These are phyloP conservation scores for Drosophila tsacasi DNA, from an alignment of 1,140 invertebrate genomes.

Conservation along the genomic window DNA sequence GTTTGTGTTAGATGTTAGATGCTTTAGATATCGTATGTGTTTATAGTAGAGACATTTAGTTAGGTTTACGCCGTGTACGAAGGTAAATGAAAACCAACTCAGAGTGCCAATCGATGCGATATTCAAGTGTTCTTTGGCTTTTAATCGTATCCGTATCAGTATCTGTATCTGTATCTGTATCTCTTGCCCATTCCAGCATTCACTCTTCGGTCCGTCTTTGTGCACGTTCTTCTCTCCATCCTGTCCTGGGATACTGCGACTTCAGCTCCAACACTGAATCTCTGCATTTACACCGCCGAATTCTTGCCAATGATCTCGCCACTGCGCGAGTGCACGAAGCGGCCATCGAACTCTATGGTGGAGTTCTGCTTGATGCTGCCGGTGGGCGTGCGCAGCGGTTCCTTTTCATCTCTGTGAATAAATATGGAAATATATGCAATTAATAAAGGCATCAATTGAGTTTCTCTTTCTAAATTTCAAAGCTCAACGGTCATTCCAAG, in stretches of 20 bases:
- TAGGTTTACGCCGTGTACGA: slow-evolving; percentile 46
- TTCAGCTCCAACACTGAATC: neutral
- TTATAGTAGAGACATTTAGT: slow-evolving; percentile 64
- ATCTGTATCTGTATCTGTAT: slow-evolving; percentile 2
- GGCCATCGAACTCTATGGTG: slow-evolving; percentile 92
- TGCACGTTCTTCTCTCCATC: slow-evolving; percentile 14
- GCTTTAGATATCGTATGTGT: slow-evolving; percentile 43
- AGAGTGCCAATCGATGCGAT: slow-evolving; percentile 54
- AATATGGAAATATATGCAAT: neutral
- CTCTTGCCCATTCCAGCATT: neutral
- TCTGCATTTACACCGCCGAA: slow-evolving; percentile 90
- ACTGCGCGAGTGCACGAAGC: slow-evolving; percentile 91
- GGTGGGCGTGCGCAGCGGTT: slow-evolving; percentile 90
- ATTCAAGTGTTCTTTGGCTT: slow-evolving; percentile 61
- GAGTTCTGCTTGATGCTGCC: slow-evolving; percentile 90
- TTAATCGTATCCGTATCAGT: slow-evolving; percentile 15
- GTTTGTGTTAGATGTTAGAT: slow-evolving; percentile 37
- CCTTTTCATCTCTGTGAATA: slow-evolving; percentile 90
- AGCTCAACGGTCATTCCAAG: slow-evolving; percentile 4
- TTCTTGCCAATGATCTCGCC: slow-evolving; percentile 93
- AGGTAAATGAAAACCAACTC: slow-evolving; percentile 53
- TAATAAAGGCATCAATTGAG: too few relatives aligned
- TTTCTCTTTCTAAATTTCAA: neutral
- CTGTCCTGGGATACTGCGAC: slow-evolving; percentile 9
- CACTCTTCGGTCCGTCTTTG: slow-evolving; percentile 9